phyloP scores from a whole-genome alignment of 2,888 invertebrate species.

The Megaustenia siamemsis region DNA sequence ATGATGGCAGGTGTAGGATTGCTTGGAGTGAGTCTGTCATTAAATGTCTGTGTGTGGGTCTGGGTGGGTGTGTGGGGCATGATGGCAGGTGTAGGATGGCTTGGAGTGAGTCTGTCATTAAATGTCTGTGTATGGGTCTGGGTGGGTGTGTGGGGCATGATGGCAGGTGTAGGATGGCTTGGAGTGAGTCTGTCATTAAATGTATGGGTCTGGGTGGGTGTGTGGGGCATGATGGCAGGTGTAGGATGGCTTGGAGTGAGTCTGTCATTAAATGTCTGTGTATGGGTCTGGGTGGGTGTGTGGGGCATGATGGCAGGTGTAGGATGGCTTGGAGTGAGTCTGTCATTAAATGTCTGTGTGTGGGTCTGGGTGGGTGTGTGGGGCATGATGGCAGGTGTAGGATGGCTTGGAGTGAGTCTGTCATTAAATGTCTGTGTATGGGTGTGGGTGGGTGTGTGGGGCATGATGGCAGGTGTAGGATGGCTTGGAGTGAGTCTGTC shows the following conservation, averaged over 20 bases:
- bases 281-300: neutral
- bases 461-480: too few species aligned
- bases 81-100: slow-evolving; percentile 83
- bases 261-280: too few species aligned
- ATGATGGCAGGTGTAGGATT: too few species aligned
- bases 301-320: slow-evolving; percentile 83
- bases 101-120: slow-evolving; percentile 80
- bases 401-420: neutral
- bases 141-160: too few species aligned
- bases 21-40: neutral
- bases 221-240: too few species aligned
- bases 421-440: neutral
- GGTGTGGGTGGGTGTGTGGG: too few species aligned
- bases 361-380: neutral
- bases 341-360: neutral
- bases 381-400: too few species aligned
- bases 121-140: neutral
- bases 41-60: neutral
- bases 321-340: slow-evolving; percentile 82
- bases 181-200: neutral
- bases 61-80: slow-evolving; percentile 79
- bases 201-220: too few species aligned
- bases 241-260: neutral
- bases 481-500: neutral
- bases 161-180: too few species aligned